Conservation (phyloP, 2,113 vertebrate species). For the Neofelis nebulosa region DNA sequence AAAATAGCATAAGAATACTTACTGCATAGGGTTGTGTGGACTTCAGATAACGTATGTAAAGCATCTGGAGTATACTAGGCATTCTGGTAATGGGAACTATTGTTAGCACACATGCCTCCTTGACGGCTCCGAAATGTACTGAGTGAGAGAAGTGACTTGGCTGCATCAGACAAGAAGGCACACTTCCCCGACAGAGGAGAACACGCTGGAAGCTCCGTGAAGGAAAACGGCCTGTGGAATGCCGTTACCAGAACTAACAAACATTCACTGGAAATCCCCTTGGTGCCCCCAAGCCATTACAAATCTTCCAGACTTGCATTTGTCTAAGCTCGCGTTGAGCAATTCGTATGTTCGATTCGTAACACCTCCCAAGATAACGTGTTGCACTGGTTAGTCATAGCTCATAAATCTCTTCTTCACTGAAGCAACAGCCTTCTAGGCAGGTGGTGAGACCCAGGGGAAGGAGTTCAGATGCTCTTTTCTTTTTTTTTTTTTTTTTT, state of each 20-base stretch:
- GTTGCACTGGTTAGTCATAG: background rate
- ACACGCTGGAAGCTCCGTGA: background rate
- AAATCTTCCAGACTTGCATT: background rate
- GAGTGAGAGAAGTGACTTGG: background rate
- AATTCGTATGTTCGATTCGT: constrained; percentile 4
- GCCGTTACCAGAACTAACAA: background rate
- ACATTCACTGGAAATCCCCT: background rate
- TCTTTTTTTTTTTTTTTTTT: too few species aligned
- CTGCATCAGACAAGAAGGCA: background rate
- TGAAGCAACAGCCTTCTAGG: background rate
- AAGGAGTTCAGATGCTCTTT: background rate
- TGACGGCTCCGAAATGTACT: background rate
- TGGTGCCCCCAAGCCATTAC: background rate
- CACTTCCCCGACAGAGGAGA: background rate
- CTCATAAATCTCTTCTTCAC: background rate
- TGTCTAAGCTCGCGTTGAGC: background rate
- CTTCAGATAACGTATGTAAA: background rate
- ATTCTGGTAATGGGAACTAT: background rate
- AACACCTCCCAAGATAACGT: background rate
- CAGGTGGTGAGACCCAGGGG: background rate
- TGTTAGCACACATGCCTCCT: background rate
- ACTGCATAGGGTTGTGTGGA: background rate
- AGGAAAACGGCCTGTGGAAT: accelerated
- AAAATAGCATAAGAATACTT: background rate
- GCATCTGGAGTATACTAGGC: accelerated